Evolutionary conservation across 37 sponge, comb jelly and placozoan genomes (phyloP), one percentile per base, ranked within the genome.

Genomic region (Petrosia ficiformis): DNA sequence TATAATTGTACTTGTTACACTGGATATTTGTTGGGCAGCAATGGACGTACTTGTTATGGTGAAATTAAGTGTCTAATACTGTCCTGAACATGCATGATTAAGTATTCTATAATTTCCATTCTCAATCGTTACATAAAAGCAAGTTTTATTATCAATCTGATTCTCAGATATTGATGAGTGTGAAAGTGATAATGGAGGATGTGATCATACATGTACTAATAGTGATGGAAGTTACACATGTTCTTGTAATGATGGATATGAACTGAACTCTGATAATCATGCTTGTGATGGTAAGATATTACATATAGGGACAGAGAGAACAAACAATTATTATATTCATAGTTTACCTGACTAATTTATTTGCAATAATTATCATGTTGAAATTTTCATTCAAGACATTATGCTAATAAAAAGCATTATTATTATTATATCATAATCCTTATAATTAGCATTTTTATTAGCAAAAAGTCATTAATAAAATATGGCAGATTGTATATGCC

Each of bases 131-230:
- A 14, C 8, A 48, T 48, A 48, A 19, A 19, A 48, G 8, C 54
- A 48, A 19, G 54, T 14, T 19, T 48, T 8, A 19, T 19, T 8
- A 48, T 48, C 14, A 19, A 48, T 68, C 42, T 68, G 24, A n/a
- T 40, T 40, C 41, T 24, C 66, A 77, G 85, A 84, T 65, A 71
- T 77, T 37, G 25, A 77, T 77, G 85, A 84, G 67, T 84, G 78
- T 68, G 24, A 6, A 4, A 21, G 4, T 10, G 48, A 73, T 14
- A 84, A 72, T 74, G 74, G 80, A 33, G 67, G 70, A 22, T 87
- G 88, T 43, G 54, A 57, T 29, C 74, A 77, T 30, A n/a, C 19
- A 1, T 83, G 84, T 59, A 70, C 21, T 31, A 83, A 83, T 66
- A 57, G 32, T 0, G 32, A 61, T 8, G 65, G 73, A 19, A 60